phyloP scores from a whole-genome alignment of 2,113 vertebrate genomes.

The Paraplagusia blochii region DNA sequence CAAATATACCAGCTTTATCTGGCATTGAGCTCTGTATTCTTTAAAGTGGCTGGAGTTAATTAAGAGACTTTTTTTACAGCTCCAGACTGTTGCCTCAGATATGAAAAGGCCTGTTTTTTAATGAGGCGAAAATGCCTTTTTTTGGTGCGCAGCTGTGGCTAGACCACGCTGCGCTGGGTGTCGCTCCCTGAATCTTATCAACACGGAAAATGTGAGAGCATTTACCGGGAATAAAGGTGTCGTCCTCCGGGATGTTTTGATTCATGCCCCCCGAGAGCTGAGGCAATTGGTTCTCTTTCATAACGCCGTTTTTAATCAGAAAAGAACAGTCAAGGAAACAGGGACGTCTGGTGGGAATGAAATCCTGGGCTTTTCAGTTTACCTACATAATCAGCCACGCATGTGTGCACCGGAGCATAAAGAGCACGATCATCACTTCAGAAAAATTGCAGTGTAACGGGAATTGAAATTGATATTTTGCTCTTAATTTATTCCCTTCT shows the following conservation, averaged over 20 bases:
- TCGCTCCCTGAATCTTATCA: constrained; percentile 44
- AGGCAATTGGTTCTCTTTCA: constrained; percentile 28
- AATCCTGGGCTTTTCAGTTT: constrained; percentile 9
- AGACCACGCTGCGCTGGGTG: constrained; percentile 14
- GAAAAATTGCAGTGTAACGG: constrained; percentile 32
- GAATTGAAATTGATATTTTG: constrained; percentile 60
- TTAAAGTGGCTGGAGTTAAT: constrained; percentile 37
- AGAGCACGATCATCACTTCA: constrained; percentile 50
- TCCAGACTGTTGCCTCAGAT: constrained; percentile 14
- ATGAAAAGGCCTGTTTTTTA: constrained; percentile 42
- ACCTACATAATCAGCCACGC: neutral
- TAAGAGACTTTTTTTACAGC: constrained; percentile 26
- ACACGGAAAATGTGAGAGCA: constrained; percentile 39
- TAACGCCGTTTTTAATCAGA: constrained; percentile 40
- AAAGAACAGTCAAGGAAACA: constrained; percentile 18
- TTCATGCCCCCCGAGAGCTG: constrained; percentile 32
- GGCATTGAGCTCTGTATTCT: constrained; percentile 9
- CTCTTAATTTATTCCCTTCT: constrained; percentile 44
- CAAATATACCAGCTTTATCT: neutral
- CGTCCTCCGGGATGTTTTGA: constrained; percentile 41
- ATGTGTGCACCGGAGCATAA: constrained; percentile 20
- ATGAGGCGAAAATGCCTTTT: constrained; percentile 27
- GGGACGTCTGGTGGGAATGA: constrained; percentile 18
- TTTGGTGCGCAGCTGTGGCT: constrained; percentile 12
- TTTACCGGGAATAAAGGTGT: constrained; percentile 56